Evolutionary conservation across 2,113 vertebrate genomes (phyloP).

Genomic region (Burhinus oedicnemus): DNA sequence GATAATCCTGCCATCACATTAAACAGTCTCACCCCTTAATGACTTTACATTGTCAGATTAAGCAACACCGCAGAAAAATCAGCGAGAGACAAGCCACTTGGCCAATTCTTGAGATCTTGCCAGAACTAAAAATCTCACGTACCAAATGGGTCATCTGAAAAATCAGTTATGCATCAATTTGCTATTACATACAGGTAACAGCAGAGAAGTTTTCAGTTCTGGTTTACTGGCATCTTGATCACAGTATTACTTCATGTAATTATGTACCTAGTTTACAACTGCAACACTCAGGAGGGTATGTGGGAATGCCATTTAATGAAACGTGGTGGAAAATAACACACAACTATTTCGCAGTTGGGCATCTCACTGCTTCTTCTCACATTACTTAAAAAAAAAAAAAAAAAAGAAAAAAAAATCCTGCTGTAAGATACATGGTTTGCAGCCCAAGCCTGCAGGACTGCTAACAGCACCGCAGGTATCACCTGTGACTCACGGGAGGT

Average conservation of each 20-base stretch:
- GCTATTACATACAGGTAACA: neutral
- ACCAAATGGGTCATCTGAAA: neutral
- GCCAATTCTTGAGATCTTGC: neutral
- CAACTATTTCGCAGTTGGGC: neutral
- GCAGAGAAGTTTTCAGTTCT: neutral
- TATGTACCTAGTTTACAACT: neutral
- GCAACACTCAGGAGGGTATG: neutral
- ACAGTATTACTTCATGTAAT: neutral
- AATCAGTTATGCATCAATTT: neutral
- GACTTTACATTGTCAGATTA: neutral
- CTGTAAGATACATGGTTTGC: neutral
- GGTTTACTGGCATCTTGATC: neutral
- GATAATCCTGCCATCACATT: neutral
- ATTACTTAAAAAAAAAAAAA: neutral
- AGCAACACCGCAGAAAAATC: neutral
- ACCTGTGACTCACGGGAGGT: neutral
- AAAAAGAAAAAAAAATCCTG: neutral
- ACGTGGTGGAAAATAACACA: neutral
- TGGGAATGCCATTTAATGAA: neutral
- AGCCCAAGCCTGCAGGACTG: neutral
- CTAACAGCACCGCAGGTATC: fast-evolving
- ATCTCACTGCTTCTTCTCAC: neutral
- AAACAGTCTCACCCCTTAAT: neutral
- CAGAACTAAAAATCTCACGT: neutral
- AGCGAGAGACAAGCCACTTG: neutral